Percentiles rank a stretch among this genome's conserved stretches.
Conservation (phyloP, 30 jellyfish, hydroid and myxozoan species). For the Turritopsis rubra region DNA sequence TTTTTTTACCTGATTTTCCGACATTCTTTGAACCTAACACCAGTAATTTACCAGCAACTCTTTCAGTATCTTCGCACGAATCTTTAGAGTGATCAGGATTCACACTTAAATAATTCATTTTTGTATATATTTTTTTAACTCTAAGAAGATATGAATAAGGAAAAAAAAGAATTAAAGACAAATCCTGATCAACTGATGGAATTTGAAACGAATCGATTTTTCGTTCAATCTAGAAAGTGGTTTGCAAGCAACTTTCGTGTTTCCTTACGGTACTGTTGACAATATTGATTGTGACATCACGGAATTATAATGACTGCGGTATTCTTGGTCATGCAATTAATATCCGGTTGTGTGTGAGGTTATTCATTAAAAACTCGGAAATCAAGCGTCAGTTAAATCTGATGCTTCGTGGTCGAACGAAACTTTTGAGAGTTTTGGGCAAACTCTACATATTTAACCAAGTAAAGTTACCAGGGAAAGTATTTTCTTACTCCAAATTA, state of each 20-base stretch:
- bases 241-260: background rate
- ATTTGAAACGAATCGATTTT: too few relatives aligned
- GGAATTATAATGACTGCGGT: background rate
- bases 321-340: background rate
- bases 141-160: background rate
- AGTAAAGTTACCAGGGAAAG: too few relatives aligned
- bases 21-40: slow-evolving; percentile 45
- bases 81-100: too few relatives aligned
- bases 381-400: background rate
- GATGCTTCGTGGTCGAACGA: background rate
- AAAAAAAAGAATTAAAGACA: background rate
- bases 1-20: slow-evolving; percentile 55
- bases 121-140: background rate
- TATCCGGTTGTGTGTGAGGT: background rate
- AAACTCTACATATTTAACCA: background rate
- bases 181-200: too few relatives aligned
- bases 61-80: background rate
- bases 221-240: too few relatives aligned
- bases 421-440: background rate
- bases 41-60: slow-evolving; percentile 32
- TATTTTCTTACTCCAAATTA: too few relatives aligned
- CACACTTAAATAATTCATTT: background rate
- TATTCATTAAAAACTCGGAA: background rate
- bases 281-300: background rate
- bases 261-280: too few relatives aligned